Evolutionary conservation across 2,113 vertebrate species (phyloP), one percentile per base, ranked within the genome.

Genomic region (Coryphaenoides rupestris): DNA sequence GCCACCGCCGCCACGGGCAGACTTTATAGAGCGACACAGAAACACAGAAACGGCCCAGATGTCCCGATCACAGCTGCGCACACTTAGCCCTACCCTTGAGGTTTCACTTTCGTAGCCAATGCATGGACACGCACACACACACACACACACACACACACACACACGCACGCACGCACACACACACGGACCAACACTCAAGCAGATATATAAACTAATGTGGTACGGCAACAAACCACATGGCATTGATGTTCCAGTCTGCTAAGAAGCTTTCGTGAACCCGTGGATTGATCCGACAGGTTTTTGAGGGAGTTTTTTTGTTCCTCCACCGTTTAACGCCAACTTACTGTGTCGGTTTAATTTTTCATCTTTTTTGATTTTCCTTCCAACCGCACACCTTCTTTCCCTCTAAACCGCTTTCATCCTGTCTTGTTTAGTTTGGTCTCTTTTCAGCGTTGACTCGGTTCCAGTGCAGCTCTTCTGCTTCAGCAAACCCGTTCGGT

Each of bases 31-130:
- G 70, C 66, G 67, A 69, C 59, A 33, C 33, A 60, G 58, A 67
- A 50, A 50, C 67, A 68, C 79, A 83, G 83, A 86, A 71, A 79
- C 66, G 72, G 82, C 84, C 83, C 87, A 84, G 77, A 87, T 82
- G 82, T 84, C 66, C 69, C 16, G 80, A 78, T 83, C 71, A 65
- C 87, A 87, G 84, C 83, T 89, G 85, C 75, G 62, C 67, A 63
- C 66, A 83, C 62, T 86, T 83, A 83, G 66, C 66, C 57, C 49
- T 70, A 66, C 57, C 62, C 66, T 81, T 69, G 63, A 78, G 58
- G 17, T 70, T 72, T 72, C 2, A 52, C 60, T 68, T 62, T 60
- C 28, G 15, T 10, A 5, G 12, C 9, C 9, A 40, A 21, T 14
- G 6, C 54, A 21, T 21, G 7, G 4, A 57, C 22, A 58, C 49